These are phyloP conservation scores for Globodera rostochiensis DNA, from an alignment of 1,140 invertebrate genomes.

Conservation along the genomic window DNA sequence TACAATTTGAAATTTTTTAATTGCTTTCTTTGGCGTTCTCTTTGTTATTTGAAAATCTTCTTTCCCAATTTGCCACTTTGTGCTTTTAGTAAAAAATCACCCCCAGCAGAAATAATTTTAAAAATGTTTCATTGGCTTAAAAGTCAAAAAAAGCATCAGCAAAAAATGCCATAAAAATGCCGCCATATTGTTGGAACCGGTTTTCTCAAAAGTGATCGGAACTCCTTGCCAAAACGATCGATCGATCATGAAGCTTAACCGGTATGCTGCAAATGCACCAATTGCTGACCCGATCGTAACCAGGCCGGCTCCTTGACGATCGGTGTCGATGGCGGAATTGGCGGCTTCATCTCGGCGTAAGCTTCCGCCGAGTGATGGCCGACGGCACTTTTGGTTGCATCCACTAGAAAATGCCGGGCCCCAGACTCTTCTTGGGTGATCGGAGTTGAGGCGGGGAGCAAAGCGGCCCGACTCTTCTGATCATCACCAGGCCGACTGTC, in stretches of 20 bases:
- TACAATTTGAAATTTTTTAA: no score
- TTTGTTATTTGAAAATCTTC: no score
- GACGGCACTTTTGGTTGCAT: background rate
- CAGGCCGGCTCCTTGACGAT: slow-evolving; percentile 33
- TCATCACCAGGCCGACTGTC: background rate
- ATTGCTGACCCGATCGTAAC: slow-evolving; percentile 26
- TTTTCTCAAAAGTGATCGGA: no score
- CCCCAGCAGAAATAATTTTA: no score
- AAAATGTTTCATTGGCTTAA: no score
- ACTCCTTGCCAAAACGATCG: background rate
- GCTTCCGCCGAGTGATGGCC: background rate
- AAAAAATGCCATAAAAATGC: no score
- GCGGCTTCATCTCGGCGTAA: background rate
- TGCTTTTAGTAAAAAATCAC: no score
- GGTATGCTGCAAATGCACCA: background rate
- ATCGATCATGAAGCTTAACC: slow-evolving; percentile 7
- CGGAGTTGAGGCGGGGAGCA: background rate
- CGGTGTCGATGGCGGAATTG: background rate
- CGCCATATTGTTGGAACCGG: no score
- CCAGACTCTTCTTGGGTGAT: background rate
- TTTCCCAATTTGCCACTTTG: no score
- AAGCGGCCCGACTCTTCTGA: background rate
- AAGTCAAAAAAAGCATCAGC: no score
- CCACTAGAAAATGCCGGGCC: background rate
- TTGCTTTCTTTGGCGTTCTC: no score